A percentile compares a stretch with the other conserved stretches of the same genome.
phyloP scores from a whole-genome alignment of 2,888 invertebrate species.

The Leptopterna dolabrata region DNA sequence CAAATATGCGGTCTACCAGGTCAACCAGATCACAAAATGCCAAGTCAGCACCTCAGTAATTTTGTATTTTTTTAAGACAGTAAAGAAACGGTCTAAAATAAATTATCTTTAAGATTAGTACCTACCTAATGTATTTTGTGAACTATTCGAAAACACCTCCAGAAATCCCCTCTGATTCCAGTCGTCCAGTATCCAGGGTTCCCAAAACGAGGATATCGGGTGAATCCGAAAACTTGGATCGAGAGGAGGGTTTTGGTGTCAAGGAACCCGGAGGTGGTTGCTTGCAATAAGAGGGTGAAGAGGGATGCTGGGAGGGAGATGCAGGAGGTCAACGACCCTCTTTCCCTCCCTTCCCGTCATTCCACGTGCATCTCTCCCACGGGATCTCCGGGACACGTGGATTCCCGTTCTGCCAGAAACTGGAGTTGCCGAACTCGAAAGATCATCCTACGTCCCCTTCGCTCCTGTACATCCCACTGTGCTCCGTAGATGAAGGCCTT shows the following conservation, averaged over 20 bases:
- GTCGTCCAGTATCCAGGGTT: no score
- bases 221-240: neutral
- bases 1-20: no score
- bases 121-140: no score
- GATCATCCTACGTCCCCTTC: neutral
- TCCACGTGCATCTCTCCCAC: conserved; percentile 7
- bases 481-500: no score
- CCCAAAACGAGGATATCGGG: neutral
- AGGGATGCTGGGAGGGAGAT: conserved; percentile 6
- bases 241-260: neutral
- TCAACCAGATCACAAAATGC: no score
- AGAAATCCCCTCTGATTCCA: no score
- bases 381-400: neutral
- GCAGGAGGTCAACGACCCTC: neutral
- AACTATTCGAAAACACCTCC: no score
- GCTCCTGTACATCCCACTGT: neutral
- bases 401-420: neutral
- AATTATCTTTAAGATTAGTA: no score
- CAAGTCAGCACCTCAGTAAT: no score
- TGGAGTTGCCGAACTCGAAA: neutral
- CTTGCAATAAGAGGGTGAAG: neutral
- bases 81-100: no score
- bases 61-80: no score
- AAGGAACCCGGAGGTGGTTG: conserved; percentile 1
- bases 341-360: neutral